A percentile compares a stretch with the other conserved stretches of the same genome.
Evolutionary conservation across 2,113 vertebrate species (phyloP).

Genomic region (Microcebus lehilahytsara): DNA sequence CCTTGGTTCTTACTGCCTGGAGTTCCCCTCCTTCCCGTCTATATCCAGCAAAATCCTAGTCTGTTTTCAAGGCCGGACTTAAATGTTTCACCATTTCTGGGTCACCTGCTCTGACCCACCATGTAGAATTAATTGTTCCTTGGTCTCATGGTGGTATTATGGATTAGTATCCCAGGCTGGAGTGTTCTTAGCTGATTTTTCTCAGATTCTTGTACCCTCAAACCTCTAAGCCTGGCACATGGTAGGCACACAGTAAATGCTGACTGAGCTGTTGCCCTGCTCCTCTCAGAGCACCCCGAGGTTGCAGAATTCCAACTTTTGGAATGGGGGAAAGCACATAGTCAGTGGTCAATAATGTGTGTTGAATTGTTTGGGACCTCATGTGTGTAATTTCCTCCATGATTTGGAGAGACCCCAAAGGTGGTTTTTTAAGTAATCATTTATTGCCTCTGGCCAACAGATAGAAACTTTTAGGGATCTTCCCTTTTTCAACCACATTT

Average conservation of each 20-base stretch:
- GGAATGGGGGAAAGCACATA: not conserved
- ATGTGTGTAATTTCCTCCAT: not conserved
- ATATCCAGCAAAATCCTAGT: not conserved
- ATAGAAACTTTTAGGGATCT: not conserved
- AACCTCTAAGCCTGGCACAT: not conserved
- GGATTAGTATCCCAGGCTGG: not conserved
- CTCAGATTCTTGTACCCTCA: not conserved
- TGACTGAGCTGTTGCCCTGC: not conserved
- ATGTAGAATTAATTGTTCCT: not conserved
- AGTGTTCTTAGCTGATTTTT: not conserved
- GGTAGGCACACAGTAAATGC: not conserved
- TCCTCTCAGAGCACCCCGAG: not conserved
- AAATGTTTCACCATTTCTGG: not conserved
- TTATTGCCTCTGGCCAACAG: slow-evolving; percentile 12
- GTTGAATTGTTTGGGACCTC: not conserved
- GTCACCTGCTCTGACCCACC: not conserved
- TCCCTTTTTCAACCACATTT: slow-evolving; percentile 46
- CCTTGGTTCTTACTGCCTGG: not conserved
- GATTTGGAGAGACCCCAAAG: slow-evolving; percentile 27
- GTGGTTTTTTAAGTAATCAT: not conserved
- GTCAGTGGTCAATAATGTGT: not conserved
- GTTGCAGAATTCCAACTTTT: not conserved
- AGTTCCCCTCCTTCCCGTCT: not conserved
- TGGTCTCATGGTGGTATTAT: not conserved
- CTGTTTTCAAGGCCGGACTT: not conserved